These are phyloP conservation scores for Tragopan temminckii DNA, from an alignment of 2,797 vertebrate species.

Conservation along the genomic window DNA sequence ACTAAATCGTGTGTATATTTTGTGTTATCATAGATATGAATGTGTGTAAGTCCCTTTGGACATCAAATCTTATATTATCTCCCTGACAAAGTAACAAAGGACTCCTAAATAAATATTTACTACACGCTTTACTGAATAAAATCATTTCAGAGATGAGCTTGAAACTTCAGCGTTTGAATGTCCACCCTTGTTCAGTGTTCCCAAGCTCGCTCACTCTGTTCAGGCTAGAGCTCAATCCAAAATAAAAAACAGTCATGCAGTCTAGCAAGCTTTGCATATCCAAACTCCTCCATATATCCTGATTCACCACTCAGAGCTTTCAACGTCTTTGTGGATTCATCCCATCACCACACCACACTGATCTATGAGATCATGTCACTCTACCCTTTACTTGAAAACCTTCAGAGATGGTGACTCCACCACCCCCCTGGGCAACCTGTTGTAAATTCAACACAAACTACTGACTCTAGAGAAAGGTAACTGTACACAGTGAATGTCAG, in stretches of 20 bases:
- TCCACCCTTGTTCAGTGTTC: background rate
- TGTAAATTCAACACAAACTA: background rate
- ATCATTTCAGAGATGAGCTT: background rate
- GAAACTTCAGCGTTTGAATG: background rate
- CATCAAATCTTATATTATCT: background rate
- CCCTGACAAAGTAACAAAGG: background rate
- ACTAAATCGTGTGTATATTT: background rate
- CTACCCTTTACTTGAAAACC: no score
- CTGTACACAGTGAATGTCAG: background rate
- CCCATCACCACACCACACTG: background rate
- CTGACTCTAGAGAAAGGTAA: background rate
- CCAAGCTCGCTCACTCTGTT: background rate
- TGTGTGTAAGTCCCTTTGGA: background rate
- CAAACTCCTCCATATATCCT: fast-evolving
- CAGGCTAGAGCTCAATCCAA: background rate
- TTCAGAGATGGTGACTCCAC: no score
- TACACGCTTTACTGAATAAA: background rate
- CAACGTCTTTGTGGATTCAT: background rate
- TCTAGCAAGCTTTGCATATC: background rate
- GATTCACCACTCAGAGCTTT: background rate
- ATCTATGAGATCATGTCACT: background rate
- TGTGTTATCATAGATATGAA: background rate
- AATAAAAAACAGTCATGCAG: background rate
- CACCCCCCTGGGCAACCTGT: no score
- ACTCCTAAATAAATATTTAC: background rate